phyloP scores from a whole-genome alignment of 2,113 vertebrate genomes.

The Steatornis caripensis region DNA sequence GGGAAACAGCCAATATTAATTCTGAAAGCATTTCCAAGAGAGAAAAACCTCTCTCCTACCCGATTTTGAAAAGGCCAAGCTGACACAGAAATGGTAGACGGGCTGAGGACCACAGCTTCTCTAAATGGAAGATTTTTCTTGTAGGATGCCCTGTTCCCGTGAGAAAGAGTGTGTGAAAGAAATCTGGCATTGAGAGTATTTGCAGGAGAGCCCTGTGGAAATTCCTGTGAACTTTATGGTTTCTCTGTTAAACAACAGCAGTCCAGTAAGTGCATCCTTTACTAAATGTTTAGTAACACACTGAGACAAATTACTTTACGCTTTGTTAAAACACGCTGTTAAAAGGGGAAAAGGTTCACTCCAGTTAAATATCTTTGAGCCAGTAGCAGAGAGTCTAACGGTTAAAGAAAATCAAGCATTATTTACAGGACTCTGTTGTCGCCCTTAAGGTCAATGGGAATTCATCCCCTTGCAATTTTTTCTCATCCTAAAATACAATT shows the following conservation, averaged over 20 bases:
- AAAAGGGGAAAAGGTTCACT: not conserved
- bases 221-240: not conserved
- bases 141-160: not conserved
- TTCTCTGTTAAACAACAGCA: not conserved
- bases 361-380: not conserved
- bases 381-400: not conserved
- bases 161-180: not conserved
- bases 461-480: constrained; percentile 54
- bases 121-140: not conserved
- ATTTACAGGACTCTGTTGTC: constrained; percentile 39
- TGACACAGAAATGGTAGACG: not conserved
- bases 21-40: not conserved
- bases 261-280: not conserved
- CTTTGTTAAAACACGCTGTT: not conserved
- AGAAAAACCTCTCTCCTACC: not conserved
- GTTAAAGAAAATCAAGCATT: not conserved
- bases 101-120: not conserved
- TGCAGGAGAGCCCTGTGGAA: not conserved
- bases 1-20: not conserved
- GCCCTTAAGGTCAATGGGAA: constrained; percentile 21
- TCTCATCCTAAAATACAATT: constrained; percentile 51
- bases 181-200: not conserved
- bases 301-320: not conserved
- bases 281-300: not conserved
- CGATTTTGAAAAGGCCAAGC: not conserved